phyloP scores from a whole-genome alignment of 2,113 vertebrate genomes.

The Paramormyrops kingsleyae region DNA sequence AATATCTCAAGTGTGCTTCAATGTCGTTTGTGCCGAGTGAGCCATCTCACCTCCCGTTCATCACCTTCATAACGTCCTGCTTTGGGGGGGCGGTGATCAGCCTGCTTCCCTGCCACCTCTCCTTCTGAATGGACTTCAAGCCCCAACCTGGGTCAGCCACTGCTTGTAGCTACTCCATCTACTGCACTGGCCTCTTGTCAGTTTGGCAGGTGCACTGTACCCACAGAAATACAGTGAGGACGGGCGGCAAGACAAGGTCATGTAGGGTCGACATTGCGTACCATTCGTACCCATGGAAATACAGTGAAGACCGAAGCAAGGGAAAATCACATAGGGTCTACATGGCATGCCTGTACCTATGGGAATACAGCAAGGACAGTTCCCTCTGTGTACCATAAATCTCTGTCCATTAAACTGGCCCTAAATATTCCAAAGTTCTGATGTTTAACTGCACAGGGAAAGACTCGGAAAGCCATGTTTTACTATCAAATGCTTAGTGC shows the following conservation, averaged over 20 bases:
- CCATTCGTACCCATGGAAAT: background rate
- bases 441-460: background rate
- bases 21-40: slow-evolving; percentile 1
- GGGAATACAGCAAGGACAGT: background rate
- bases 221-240: background rate
- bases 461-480: background rate
- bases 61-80: background rate
- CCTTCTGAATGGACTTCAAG: background rate
- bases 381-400: background rate
- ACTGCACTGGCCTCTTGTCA: background rate
- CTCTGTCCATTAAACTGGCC: background rate
- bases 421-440: background rate
- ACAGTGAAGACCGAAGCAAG: background rate
- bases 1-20: background rate
- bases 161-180: background rate
- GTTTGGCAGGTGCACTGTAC: background rate
- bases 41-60: background rate
- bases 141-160: background rate
- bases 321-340: background rate
- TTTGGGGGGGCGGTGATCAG: background rate
- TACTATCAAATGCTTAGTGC: background rate
- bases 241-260: background rate
- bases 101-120: background rate
- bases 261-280: background rate
- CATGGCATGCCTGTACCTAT: background rate